Base-by-base conservation (phyloP, 2,113 vertebrate genomes). In the Ctenodactylus gundi region DNA sequence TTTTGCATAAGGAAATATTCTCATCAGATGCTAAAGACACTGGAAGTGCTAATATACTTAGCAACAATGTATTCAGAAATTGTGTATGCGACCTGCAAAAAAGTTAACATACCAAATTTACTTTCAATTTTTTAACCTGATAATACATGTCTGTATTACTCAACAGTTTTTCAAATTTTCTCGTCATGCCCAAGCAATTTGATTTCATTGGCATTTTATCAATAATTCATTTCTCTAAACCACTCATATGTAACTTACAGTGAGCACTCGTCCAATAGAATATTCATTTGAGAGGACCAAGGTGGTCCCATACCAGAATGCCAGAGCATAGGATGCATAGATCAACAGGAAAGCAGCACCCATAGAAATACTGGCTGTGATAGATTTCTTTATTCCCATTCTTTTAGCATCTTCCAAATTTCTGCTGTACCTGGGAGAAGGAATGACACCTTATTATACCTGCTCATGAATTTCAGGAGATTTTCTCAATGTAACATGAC, bases 261-360 rank as follows among this genome's bases (percentile, higher is more conserved):
- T 99, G 94, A 99, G 95, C 36, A 99, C 98, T 84, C 21, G 49
- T 89, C 98, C 98, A 18, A 99, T 98, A 41, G 98, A n/a, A 92
- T 99, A 99, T 60, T 97, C 96, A 3, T 87, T 34, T 8, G 94
- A 83, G 51, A 99, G 97, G 46, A 99, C 98, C 80, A 98, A 95
- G 34, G 97, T 96, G 39, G 98, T 99, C 89, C 99, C 99, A 4
- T 99, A 99, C 98, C 99, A 99, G 97, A 99, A 99, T 0, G 98
- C 98, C 97, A 99, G 98, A 0, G 98, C 98, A 57, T 99, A 99
- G 1, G 98, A 98, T 51, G 96, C 98, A 96, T 98, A 99, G 51
- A 99, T 97, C 12, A 99, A n/a, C 62, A 99, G 98, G 62, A 98
- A 98, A 23, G 98, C 97, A 25, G 98, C 55, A 34, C 99, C 99